Evolutionary conservation across 1,140 invertebrate species (phyloP).

Genomic region (Pomacea maculata): DNA sequence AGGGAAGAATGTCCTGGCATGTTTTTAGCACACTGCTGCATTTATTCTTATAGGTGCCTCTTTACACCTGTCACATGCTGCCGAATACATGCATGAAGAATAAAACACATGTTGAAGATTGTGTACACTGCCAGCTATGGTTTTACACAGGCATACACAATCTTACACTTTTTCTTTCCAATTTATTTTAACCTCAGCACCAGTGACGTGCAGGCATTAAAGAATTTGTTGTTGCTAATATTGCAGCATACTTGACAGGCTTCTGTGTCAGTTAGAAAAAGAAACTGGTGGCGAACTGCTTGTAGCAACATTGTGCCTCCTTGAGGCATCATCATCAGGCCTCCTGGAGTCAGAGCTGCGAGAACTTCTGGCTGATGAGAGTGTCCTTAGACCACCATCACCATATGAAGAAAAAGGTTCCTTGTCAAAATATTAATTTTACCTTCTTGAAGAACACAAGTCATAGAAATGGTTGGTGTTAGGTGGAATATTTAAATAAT

Average conservation of each 20-base stretch:
- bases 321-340: conserved; percentile 59
- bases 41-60: too few relatives aligned
- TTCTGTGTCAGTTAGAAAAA: conserved; percentile 55
- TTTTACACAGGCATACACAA: too few relatives aligned
- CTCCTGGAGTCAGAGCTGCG: conserved; percentile 58
- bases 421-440: neutral
- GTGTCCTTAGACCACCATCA: conserved; percentile 54
- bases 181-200: too few relatives aligned
- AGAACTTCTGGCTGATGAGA: conserved; percentile 53
- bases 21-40: too few relatives aligned
- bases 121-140: too few relatives aligned
- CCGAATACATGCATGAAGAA: neutral
- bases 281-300: conserved; percentile 53
- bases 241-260: conserved; percentile 55
- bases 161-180: too few relatives aligned
- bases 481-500: too few relatives aligned
- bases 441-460: too few relatives aligned
- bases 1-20: too few relatives aligned
- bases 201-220: too few relatives aligned
- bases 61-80: neutral
- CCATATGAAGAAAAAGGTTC: conserved; percentile 63
- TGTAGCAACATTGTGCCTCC: conserved; percentile 57
- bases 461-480: too few relatives aligned
- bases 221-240: neutral
- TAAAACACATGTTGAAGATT: too few relatives aligned